A percentile compares a stretch with the other conserved stretches of the same genome.
Conservation (phyloP, 1,140 invertebrate genomes). For the Pseudomyrmex flavicornis region DNA sequence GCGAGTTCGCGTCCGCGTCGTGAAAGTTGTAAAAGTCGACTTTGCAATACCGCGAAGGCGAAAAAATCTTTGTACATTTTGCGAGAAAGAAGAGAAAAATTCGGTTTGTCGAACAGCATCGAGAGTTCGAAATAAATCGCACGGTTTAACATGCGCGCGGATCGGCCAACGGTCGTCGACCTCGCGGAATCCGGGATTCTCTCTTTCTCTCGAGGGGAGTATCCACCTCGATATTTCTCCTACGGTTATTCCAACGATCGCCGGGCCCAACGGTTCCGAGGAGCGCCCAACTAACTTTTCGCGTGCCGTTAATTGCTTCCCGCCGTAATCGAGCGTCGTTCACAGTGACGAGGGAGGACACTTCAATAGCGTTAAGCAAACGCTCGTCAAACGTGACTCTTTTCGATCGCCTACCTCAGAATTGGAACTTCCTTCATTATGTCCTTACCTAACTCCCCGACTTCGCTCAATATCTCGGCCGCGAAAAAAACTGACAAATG, state of each 20-base stretch:
- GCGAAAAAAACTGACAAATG: not conserved
- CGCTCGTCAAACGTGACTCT: slow-evolving; percentile 45
- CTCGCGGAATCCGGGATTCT: slow-evolving; percentile 55
- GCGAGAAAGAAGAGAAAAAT: not conserved
- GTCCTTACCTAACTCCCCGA: not conserved
- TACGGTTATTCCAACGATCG: slow-evolving; percentile 35
- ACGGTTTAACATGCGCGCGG: slow-evolving; percentile 44
- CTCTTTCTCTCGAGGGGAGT: slow-evolving; percentile 18
- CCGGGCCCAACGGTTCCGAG: slow-evolving; percentile 8
- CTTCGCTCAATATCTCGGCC: too few species aligned
- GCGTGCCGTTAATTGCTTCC: slow-evolving; percentile 75
- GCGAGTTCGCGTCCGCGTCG: too few species aligned
- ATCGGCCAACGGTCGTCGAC: slow-evolving; percentile 67
- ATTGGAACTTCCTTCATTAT: slow-evolving; percentile 32
- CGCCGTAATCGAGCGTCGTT: slow-evolving; percentile 22
- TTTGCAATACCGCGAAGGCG: too few species aligned
- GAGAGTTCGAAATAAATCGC: slow-evolving; percentile 57
- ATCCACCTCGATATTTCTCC: slow-evolving; percentile 53
- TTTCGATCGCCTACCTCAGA: slow-evolving; percentile 2
- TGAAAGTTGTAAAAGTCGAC: too few species aligned
- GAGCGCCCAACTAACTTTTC: slow-evolving; percentile 68
- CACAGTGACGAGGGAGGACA: slow-evolving; percentile 6
- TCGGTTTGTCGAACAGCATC: not conserved
- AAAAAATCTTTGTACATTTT: too few species aligned
- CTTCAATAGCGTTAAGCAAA: slow-evolving; percentile 39